A percentile compares a stretch with the other conserved stretches of the same genome.
phyloP scores from a whole-genome alignment of 1,140 invertebrate genomes.

The Homarus americanus region DNA sequence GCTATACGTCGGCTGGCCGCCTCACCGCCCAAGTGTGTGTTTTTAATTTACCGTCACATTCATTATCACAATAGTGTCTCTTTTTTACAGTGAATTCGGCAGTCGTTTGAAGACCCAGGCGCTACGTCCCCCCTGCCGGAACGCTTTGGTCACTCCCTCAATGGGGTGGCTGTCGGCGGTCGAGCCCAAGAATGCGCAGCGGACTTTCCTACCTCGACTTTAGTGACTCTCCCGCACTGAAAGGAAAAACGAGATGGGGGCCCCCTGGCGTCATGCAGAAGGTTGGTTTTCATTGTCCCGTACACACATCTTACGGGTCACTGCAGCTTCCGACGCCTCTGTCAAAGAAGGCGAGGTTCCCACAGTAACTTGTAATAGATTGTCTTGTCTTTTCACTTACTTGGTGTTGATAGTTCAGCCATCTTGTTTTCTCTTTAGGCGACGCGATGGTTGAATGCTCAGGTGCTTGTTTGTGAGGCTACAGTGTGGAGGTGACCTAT shows the following conservation, averaged over 20 bases:
- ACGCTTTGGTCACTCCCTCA: slow-evolving; percentile 17
- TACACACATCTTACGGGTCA: not conserved
- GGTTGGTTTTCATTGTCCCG: no score
- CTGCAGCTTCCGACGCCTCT: not conserved
- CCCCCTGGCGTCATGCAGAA: not conserved
- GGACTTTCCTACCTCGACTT: not conserved
- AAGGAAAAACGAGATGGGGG: not conserved
- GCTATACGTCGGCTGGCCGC: not conserved
- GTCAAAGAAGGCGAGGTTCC: not conserved
- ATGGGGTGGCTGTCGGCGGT: slow-evolving; percentile 26
- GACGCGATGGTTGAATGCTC: no score
- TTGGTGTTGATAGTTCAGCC: no score
- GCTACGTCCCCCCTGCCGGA: slow-evolving; percentile 13
- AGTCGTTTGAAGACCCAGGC: slow-evolving; percentile 10
- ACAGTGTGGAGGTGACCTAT: no score
- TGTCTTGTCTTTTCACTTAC: not conserved
- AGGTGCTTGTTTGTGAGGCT: no score
- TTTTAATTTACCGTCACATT: slow-evolving; percentile 35
- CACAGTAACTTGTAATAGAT: not conserved
- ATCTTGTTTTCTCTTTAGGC: no score
- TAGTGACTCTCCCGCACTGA: slow-evolving; percentile 19
- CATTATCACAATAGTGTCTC: not conserved
- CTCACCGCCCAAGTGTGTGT: slow-evolving; percentile 26
- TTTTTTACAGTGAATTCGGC: slow-evolving; percentile 14
- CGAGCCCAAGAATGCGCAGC: slow-evolving; percentile 25